Conservation (phyloP, 2,888 invertebrate genomes). For the Automeris io region DNA sequence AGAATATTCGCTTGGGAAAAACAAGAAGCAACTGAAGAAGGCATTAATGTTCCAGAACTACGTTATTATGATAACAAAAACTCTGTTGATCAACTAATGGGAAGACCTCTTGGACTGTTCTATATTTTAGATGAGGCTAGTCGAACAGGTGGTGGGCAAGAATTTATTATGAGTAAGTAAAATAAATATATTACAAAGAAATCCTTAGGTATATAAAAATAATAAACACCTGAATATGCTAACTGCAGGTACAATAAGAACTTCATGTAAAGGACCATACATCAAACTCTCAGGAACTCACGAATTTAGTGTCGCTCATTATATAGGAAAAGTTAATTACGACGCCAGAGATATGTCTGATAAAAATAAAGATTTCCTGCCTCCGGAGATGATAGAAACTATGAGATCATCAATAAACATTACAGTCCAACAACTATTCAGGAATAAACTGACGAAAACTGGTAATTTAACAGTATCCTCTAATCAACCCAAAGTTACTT, state of each 20-base stretch:
- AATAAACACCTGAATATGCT: no score
- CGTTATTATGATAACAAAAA: slow-evolving; percentile 93
- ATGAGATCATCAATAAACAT: slow-evolving; percentile 85
- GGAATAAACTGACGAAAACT: slow-evolving; percentile 88
- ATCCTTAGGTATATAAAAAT: not conserved
- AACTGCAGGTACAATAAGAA: slow-evolving; percentile 72
- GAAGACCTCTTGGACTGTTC: slow-evolving; percentile 88
- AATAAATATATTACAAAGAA: not conserved
- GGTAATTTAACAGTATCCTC: slow-evolving; percentile 85
- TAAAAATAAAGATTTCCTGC: slow-evolving; percentile 93
- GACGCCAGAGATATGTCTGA: slow-evolving; percentile 89
- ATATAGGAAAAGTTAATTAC: slow-evolving; percentile 92
- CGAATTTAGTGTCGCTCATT: slow-evolving; percentile 92
- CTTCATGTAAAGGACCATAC: slow-evolving; percentile 70
- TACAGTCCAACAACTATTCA: slow-evolving; percentile 86
- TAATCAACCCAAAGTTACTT: slow-evolving; percentile 45
- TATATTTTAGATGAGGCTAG: slow-evolving; percentile 93
- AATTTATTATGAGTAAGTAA: slow-evolving; percentile 82
- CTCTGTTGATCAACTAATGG: slow-evolving; percentile 91
- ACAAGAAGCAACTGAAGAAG: slow-evolving; percentile 87
- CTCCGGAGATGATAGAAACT: slow-evolving; percentile 92
- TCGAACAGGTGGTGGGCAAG: slow-evolving; percentile 82
- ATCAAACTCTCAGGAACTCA: slow-evolving; percentile 77
- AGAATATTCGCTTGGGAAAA: slow-evolving; percentile 94
- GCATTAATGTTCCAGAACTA: slow-evolving; percentile 81